Evolutionary conservation across 2,797 vertebrate genomes (phyloP).

Genomic region (Parambassis ranga): DNA sequence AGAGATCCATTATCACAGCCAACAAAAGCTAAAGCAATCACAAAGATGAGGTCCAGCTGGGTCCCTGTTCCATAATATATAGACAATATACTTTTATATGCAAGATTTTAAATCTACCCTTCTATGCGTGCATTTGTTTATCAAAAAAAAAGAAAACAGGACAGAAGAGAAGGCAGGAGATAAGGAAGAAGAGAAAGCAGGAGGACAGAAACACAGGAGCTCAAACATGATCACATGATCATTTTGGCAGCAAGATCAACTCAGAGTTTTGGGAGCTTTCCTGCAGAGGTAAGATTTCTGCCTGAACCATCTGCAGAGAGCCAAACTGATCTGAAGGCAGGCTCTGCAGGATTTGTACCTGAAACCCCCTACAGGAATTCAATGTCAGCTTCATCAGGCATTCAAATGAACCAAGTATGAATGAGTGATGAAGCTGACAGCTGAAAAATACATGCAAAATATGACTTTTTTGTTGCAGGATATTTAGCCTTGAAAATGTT

Average conservation of each 20-base stretch:
- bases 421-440: not conserved
- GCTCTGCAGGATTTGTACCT: conserved; percentile 10
- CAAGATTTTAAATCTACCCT: not conserved
- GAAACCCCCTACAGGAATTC: conserved; percentile 16
- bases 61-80: not conserved
- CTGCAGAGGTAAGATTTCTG: conserved; percentile 19
- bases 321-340: conserved; percentile 1
- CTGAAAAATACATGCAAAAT: not conserved
- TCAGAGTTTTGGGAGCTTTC: conserved; percentile 30
- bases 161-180: conserved; percentile 30
- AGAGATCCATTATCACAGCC: not conserved
- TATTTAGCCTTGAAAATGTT: not conserved
- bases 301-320: conserved; percentile 38
- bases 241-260: conserved; percentile 29
- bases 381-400: not conserved
- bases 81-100: not conserved
- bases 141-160: not conserved
- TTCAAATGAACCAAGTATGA: conserved; percentile 1
- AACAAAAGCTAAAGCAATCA: not conserved
- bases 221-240: too few species aligned
- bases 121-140: too few species aligned
- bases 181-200: conserved; percentile 44
- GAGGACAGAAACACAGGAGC: conserved; percentile 33
- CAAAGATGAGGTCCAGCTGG: not conserved
- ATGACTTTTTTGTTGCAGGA: not conserved